phyloP scores from a whole-genome alignment of 2,888 invertebrate species.

The Mimas tiliae region DNA sequence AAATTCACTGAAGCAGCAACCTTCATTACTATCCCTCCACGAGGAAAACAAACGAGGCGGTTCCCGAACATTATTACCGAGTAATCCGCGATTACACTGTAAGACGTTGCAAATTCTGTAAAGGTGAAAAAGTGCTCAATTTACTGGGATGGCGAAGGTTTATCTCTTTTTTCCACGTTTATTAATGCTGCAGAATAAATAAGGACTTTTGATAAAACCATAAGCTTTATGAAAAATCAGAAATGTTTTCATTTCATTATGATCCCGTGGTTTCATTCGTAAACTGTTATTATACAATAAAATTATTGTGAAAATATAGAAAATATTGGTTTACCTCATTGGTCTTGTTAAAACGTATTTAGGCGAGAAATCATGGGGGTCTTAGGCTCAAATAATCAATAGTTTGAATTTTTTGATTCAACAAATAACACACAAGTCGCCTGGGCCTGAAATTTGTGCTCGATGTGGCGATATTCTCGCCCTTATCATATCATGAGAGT shows the following conservation, averaged over 20 bases:
- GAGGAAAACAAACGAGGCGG: conserved; percentile 54
- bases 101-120: conserved; percentile 55
- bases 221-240: conserved; percentile 38
- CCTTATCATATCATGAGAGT: too few species aligned
- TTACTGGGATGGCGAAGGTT: conserved; percentile 47
- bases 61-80: conserved; percentile 53
- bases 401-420: too few species aligned
- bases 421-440: too few species aligned
- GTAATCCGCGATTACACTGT: conserved; percentile 54
- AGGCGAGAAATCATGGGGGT: too few species aligned
- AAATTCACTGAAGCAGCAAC: conserved; percentile 55
- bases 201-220: conserved; percentile 38
- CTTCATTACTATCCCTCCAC: conserved; percentile 56
- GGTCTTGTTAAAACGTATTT: too few species aligned
- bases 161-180: conserved; percentile 45
- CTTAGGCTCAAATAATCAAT: too few species aligned
- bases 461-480: too few species aligned
- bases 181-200: conserved; percentile 39
- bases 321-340: too few species aligned
- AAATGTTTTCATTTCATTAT: background rate
- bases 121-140: conserved; percentile 57
- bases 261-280: too few species aligned
- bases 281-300: too few species aligned
- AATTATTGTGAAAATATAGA: too few species aligned
- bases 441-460: too few species aligned